These are phyloP conservation scores for Xerus inauris DNA, from an alignment of 2,113 vertebrate genomes.

Conservation along the genomic window DNA sequence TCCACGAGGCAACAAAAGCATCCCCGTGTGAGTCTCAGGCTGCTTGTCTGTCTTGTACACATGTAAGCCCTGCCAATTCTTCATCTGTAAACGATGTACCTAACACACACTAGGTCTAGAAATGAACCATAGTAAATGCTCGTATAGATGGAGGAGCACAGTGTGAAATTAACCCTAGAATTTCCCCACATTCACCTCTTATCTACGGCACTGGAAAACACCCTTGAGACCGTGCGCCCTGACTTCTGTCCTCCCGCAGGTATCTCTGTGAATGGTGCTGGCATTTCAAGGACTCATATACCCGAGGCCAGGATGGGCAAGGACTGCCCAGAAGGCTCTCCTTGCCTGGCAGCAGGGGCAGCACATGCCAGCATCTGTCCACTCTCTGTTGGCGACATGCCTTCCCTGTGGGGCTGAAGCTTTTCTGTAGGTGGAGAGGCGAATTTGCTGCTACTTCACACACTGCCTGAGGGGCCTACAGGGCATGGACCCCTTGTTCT, in stretches of 20 bases:
- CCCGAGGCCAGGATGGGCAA: not conserved
- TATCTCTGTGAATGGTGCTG: not conserved
- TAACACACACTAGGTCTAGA: not conserved
- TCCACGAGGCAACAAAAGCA: fast-evolving
- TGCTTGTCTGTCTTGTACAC: not conserved
- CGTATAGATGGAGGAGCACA: not conserved
- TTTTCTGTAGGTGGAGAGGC: not conserved
- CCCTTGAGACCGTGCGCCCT: not conserved
- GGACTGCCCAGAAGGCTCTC: not conserved
- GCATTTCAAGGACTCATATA: not conserved
- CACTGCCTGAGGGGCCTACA: fast-evolving
- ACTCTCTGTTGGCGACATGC: fast-evolving
- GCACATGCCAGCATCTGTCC: fast-evolving
- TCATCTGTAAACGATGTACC: not conserved
- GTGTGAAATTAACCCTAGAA: not conserved
- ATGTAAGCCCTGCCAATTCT: not conserved
- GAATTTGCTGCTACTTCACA: too few species aligned
- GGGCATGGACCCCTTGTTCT: not conserved
- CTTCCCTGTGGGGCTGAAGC: fast-evolving
- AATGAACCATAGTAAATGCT: not conserved
- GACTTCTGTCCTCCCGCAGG: not conserved
- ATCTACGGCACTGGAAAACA: not conserved
- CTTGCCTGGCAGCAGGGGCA: fast-evolving
- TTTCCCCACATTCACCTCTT: too few species aligned
- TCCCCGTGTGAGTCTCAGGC: not conserved